Percentiles rank a stretch among this genome's conserved stretches.
Evolutionary conservation across 2,888 invertebrate genomes (phyloP).

Genomic region (Beris morrisii): DNA sequence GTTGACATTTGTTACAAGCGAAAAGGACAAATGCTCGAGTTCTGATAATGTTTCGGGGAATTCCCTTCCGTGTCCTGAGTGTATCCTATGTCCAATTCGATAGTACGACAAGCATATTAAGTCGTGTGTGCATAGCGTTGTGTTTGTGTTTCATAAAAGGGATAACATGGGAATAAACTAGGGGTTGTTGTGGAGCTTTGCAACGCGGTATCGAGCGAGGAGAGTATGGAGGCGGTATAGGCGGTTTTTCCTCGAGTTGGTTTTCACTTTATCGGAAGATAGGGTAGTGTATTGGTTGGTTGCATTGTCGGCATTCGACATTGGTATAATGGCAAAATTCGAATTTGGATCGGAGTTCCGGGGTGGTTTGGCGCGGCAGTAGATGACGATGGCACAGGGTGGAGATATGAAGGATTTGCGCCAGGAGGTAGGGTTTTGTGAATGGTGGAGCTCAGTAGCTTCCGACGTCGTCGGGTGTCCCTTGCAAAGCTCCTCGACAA

Average conservation of each 20-base stretch:
- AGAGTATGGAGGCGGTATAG: background rate
- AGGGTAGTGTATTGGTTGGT: background rate
- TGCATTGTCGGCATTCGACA: too few species aligned
- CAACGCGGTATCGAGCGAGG: background rate
- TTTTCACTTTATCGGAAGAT: background rate
- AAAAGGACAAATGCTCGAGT: constrained; percentile 41
- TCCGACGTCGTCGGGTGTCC: constrained; percentile 30
- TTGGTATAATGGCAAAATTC: too few species aligned
- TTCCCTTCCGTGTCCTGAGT: constrained; percentile 37
- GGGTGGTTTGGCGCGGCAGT: too few species aligned
- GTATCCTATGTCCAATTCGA: constrained; percentile 24
- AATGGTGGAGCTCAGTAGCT: background rate
- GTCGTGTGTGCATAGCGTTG: constrained; percentile 29
- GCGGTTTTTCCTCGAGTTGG: too few species aligned
- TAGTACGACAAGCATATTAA: constrained; percentile 29
- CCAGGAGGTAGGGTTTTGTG: background rate
- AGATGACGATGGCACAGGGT: background rate
- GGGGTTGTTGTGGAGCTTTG: constrained; percentile 12
- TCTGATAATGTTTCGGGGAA: constrained; percentile 38
- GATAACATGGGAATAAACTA: constrained; percentile 35
- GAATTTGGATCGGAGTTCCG: too few species aligned
- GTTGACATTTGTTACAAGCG: constrained; percentile 40
- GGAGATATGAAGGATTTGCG: constrained; percentile 19
- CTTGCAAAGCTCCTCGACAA: constrained; percentile 39
- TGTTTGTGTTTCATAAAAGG: constrained; percentile 38